Conservation (phyloP, 2,113 vertebrate genomes). For the Murina feae region DNA sequence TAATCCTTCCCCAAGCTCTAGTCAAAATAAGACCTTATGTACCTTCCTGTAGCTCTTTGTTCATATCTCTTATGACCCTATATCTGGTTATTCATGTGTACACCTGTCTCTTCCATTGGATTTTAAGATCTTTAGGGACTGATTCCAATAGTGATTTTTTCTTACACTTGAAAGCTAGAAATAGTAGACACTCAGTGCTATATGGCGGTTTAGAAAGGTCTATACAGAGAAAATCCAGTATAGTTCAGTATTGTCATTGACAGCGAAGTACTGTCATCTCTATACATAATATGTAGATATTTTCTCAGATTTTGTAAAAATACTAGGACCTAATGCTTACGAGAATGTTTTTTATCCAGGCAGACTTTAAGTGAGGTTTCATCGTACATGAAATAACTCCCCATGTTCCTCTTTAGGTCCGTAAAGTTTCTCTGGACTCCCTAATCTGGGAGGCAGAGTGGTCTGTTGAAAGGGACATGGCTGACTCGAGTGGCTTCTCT, state of each 20-base stretch:
- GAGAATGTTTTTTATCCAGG: not conserved
- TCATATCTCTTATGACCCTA: not conserved
- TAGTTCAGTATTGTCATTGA: not conserved
- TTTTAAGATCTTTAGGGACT: not conserved
- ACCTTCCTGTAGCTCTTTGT: not conserved
- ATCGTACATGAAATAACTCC: not conserved
- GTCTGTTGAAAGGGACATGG: not conserved
- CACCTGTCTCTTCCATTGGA: not conserved
- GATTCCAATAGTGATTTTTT: not conserved
- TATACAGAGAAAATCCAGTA: not conserved
- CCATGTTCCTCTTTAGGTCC: not conserved
- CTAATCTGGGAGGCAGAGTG: not conserved
- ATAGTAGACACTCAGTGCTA: not conserved
- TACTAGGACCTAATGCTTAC: not conserved
- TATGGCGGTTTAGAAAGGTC: not conserved
- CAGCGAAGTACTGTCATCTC: not conserved
- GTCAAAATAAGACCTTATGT: not conserved
- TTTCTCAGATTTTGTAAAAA: not conserved
- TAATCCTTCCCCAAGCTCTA: not conserved
- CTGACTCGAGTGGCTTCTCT: not conserved
- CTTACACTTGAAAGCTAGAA: not conserved
- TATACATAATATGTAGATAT: not conserved
- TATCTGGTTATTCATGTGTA: not conserved
- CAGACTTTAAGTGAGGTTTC: not conserved
- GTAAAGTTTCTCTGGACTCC: not conserved